Conservation (phyloP, 2,888 invertebrate genomes). For the Patella depressa region DNA sequence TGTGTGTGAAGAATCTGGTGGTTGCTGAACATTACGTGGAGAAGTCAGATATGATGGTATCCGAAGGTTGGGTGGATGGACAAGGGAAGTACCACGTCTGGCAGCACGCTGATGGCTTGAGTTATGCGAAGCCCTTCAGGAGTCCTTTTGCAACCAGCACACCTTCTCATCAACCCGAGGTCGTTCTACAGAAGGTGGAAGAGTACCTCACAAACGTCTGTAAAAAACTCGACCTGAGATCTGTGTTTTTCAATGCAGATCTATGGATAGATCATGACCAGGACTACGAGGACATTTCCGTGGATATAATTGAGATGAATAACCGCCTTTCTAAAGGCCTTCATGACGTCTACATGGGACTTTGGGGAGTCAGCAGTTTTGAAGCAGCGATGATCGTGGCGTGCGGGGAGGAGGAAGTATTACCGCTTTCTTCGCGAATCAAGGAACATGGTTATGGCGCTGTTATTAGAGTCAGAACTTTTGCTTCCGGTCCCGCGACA, state of each 20-base stretch:
- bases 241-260: conserved; percentile 4
- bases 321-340: neutral
- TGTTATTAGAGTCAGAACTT: neutral
- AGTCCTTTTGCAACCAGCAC: neutral
- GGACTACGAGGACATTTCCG: neutral
- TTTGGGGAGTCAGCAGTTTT: neutral
- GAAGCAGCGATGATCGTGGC: neutral
- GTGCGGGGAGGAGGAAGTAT: neutral
- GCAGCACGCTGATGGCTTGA: neutral
- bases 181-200: neutral
- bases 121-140: neutral
- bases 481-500: neutral
- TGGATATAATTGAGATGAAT: neutral
- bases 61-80: neutral
- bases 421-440: neutral
- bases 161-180: neutral
- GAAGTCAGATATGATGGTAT: neutral
- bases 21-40: neutral
- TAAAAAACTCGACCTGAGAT: neutral
- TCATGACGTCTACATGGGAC: neutral
- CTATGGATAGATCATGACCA: neutral
- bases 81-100: neutral
- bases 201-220: neutral
- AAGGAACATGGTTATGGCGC: neutral
- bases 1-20: neutral